Percentiles rank a stretch among this genome's conserved stretches.
phyloP scores from a whole-genome alignment of 2,888 invertebrate genomes.

The Gastracanthus pulcherrimus region DNA sequence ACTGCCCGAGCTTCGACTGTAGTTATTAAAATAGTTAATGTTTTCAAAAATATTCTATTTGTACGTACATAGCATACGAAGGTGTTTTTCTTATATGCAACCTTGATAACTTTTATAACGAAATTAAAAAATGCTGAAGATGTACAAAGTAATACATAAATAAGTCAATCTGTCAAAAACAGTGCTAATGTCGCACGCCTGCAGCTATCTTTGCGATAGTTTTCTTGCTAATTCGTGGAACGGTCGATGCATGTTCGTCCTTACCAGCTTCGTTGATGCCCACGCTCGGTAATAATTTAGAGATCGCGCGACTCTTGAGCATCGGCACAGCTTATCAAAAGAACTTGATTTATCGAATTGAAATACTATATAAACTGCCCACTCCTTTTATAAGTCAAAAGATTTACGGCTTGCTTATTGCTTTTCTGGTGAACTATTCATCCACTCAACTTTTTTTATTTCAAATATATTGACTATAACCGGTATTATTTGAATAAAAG shows the following conservation, averaged over 20 bases:
- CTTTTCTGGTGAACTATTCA: too few species aligned
- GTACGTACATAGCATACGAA: too few species aligned
- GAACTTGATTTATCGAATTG: conserved; percentile 19
- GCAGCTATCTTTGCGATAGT: not conserved
- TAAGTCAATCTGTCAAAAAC: not conserved
- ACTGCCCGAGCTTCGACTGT: too few species aligned
- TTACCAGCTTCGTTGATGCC: not conserved
- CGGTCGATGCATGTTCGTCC: not conserved
- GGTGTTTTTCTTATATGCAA: too few species aligned
- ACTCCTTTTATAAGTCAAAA: not conserved
- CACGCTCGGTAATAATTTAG: conserved; percentile 7
- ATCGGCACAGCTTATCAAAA: not conserved
- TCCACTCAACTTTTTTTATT: too few species aligned
- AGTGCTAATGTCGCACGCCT: not conserved
- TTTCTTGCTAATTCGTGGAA: not conserved
- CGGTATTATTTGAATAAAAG: too few species aligned
- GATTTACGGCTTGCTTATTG: too few species aligned
- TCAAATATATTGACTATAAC: too few species aligned
- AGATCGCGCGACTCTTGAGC: conserved; percentile 5
- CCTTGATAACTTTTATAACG: too few species aligned
- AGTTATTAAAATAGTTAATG: too few species aligned
- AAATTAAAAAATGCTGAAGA: too few species aligned
- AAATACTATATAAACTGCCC: not conserved
- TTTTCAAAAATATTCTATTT: too few species aligned
- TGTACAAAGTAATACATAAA: not conserved